Evolutionary conservation across 2,888 invertebrate species (phyloP).

Genomic region (Priocnemis perturbator): DNA sequence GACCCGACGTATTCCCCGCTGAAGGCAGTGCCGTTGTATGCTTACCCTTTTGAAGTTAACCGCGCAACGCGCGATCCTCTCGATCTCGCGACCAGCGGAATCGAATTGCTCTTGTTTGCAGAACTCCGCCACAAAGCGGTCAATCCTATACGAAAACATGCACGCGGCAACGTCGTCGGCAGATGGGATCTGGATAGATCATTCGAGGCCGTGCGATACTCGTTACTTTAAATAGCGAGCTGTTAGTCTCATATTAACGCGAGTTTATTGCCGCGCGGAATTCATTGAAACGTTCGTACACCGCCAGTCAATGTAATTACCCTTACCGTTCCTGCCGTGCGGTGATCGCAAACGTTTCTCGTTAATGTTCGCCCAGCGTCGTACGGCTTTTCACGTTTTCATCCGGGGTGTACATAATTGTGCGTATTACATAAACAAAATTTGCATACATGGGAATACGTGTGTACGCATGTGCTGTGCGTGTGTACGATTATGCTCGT

Average conservation of each 20-base stretch:
- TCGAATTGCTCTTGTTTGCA: not conserved
- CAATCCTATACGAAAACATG: too few relatives aligned
- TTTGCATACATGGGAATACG: too few relatives aligned
- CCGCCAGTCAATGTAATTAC: slow-evolving; percentile 53
- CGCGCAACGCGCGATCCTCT: not conserved
- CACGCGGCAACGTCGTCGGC: too few relatives aligned
- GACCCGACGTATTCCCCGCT: slow-evolving; percentile 16
- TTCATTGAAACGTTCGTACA: slow-evolving; percentile 65
- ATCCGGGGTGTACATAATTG: too few relatives aligned
- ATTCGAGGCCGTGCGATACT: slow-evolving; percentile 49
- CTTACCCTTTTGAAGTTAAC: slow-evolving; percentile 27
- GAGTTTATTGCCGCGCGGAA: slow-evolving; percentile 67
- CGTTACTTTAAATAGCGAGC: slow-evolving; percentile 72
- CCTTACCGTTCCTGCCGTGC: slow-evolving; percentile 44
- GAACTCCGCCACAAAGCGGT: slow-evolving; percentile 27
- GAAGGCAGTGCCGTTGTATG: slow-evolving; percentile 17
- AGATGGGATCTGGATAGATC: slow-evolving; percentile 39
- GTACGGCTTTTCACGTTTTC: not conserved
- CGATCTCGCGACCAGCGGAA: not conserved
- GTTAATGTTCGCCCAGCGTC: slow-evolving; percentile 46
- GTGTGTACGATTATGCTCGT: too few relatives aligned
- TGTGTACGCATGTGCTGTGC: too few relatives aligned
- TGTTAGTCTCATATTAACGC: slow-evolving; percentile 67
- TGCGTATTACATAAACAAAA: too few relatives aligned
- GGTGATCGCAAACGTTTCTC: slow-evolving; percentile 51